These are phyloP conservation scores for Bathynomus jamesi DNA, from an alignment of 1,140 invertebrate species.

Conservation along the genomic window DNA sequence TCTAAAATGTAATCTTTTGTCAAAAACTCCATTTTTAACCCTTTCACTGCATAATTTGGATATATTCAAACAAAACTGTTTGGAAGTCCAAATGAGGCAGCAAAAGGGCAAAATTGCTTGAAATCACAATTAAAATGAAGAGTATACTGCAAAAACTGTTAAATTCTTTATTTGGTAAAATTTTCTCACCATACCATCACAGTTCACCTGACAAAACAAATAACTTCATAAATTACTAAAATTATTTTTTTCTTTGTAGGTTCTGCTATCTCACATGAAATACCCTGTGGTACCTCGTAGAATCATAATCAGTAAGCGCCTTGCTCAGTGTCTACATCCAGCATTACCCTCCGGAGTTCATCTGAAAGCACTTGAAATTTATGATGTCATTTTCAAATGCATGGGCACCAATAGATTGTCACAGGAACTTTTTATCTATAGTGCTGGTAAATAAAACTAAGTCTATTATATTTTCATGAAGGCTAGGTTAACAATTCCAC, in stretches of 20 bases:
- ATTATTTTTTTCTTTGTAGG: constrained; percentile 46
- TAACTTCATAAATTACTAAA: neutral
- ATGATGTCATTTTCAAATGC: constrained; percentile 85
- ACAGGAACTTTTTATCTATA: constrained; percentile 80
- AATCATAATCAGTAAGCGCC: constrained; percentile 82
- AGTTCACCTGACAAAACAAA: neutral
- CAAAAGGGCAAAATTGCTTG: too few relatives aligned
- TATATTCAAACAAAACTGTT: neutral
- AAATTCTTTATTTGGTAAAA: neutral
- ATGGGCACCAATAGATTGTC: constrained; percentile 75
- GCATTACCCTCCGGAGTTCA: constrained; percentile 84
- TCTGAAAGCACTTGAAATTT: constrained; percentile 86
- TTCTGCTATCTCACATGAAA: constrained; percentile 62
- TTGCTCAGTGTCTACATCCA: constrained; percentile 93
- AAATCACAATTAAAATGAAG: too few relatives aligned
- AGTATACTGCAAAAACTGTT: too few relatives aligned
- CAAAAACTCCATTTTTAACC: too few relatives aligned
- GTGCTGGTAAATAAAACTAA: constrained; percentile 57
- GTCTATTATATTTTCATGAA: too few relatives aligned
- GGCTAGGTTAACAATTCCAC: too few relatives aligned
- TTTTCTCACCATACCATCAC: too few relatives aligned
- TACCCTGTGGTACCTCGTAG: constrained; percentile 81
- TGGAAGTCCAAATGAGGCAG: neutral
- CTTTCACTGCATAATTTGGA: too few relatives aligned
- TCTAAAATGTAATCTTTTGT: too few relatives aligned